These are phyloP conservation scores for Rotaria socialis DNA, from an alignment of 2,888 invertebrate genomes.

Conservation along the genomic window DNA sequence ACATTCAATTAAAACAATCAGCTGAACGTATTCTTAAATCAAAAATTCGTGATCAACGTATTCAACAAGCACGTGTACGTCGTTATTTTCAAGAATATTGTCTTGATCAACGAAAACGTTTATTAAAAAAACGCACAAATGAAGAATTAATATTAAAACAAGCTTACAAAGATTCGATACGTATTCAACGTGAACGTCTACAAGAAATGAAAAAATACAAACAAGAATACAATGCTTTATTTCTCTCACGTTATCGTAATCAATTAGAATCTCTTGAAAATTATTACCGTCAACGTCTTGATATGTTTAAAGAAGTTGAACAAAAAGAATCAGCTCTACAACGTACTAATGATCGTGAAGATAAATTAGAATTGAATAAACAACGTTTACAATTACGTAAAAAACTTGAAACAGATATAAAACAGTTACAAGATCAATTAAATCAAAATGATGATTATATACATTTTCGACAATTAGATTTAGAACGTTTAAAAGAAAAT, in stretches of 20 bases:
- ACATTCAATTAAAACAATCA: conserved; percentile 53
- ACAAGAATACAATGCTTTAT: conserved; percentile 53
- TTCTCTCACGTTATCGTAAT: conserved; percentile 52
- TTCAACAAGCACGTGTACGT: conserved; percentile 55
- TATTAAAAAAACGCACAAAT: conserved; percentile 55
- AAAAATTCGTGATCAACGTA: conserved; percentile 54
- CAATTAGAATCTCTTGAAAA: conserved; percentile 58
- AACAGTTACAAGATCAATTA: conserved; percentile 55
- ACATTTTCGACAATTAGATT: conserved; percentile 57
- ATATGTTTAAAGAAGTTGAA: conserved; percentile 54
- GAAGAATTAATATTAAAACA: conserved; percentile 59
- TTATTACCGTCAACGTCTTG: conserved; percentile 58
- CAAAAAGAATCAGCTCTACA: conserved; percentile 52
- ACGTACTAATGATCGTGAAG: conserved; percentile 55
- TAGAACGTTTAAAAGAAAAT: conserved; percentile 50
- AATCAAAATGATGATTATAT: conserved; percentile 56
- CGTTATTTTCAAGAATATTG: conserved; percentile 58
- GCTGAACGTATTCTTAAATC: conserved; percentile 52
- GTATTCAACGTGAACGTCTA: conserved; percentile 57
- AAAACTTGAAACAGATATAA: conserved; percentile 57
- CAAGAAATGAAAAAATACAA: conserved; percentile 56
- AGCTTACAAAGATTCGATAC: conserved; percentile 56
- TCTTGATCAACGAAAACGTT: conserved; percentile 54
- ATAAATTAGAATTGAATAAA: conserved; percentile 51
- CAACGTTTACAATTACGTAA: conserved; percentile 56